phyloP scores from a whole-genome alignment of 1,140 invertebrate species.

The Macrotrachela quadricornifera region DNA sequence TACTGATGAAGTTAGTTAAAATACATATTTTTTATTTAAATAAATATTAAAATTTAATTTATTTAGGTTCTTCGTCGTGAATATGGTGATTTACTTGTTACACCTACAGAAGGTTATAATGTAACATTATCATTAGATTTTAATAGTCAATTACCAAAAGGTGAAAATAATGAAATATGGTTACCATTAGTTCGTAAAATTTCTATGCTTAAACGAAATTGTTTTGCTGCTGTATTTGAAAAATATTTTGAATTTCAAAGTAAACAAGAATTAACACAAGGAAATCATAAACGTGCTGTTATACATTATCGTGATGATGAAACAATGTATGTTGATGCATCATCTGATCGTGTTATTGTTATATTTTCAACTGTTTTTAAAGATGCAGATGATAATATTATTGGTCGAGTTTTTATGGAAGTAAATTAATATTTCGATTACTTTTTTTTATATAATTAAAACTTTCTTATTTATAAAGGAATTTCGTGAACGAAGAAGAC shows the following conservation, averaged over 20 bases:
- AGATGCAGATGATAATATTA: conserved; percentile 89
- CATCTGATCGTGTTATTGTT: conserved; percentile 88
- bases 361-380: conserved; percentile 97
- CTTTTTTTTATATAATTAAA: too few species aligned
- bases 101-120: too few species aligned
- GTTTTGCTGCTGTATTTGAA: conserved; percentile 97
- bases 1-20: conserved; percentile 51
- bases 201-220: conserved; percentile 82
- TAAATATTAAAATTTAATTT: too few species aligned
- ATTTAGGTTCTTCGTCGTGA: too few species aligned
- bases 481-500: conserved; percentile 84
- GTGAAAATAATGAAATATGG: conserved; percentile 32
- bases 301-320: conserved; percentile 97
- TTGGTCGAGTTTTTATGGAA: conserved; percentile 93
- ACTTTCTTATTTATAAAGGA: conserved; percentile 21
- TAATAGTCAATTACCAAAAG: conserved; percentile 45
- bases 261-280: conserved; percentile 52
- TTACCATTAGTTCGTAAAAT: conserved; percentile 65
- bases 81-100: too few species aligned
- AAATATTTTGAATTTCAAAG: conserved; percentile 91
- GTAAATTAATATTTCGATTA: too few species aligned
- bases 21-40: not conserved
- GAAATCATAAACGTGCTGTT: conserved; percentile 58
- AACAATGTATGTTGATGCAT: conserved; percentile 96
- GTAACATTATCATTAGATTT: too few species aligned